These are phyloP conservation scores for Columba livia DNA, from an alignment of 2,113 vertebrate species.

Conservation along the genomic window DNA sequence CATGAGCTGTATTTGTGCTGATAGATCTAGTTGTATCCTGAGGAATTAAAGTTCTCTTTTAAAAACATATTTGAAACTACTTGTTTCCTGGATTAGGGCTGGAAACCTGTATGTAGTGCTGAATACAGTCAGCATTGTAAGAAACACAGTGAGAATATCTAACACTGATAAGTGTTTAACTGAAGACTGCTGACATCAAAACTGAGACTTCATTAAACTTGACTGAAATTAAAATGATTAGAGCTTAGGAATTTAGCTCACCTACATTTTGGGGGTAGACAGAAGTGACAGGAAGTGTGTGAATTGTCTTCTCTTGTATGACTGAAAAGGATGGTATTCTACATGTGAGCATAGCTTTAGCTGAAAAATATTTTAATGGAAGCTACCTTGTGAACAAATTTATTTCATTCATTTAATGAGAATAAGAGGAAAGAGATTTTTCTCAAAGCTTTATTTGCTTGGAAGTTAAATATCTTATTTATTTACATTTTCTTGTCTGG, in stretches of 20 bases:
- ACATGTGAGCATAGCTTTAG: background rate
- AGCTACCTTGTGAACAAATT: background rate
- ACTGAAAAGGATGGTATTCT: background rate
- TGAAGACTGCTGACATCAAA: background rate
- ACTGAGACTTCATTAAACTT: background rate
- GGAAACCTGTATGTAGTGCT: background rate
- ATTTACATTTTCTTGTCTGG: background rate
- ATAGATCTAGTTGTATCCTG: background rate
- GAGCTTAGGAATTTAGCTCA: background rate
- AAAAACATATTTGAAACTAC: background rate
- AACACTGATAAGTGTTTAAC: background rate
- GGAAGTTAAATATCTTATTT: background rate
- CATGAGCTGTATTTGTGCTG: background rate
- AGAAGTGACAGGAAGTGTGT: background rate
- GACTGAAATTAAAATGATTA: background rate
- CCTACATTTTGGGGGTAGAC: background rate
- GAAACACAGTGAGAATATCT: background rate
- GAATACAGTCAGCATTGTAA: background rate
- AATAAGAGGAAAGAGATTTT: background rate
- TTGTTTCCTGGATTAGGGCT: background rate
- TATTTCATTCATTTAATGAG: background rate
- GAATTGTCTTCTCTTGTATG: background rate
- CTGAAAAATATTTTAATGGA: background rate
- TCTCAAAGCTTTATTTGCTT: background rate
- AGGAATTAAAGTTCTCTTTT: background rate